Evolutionary conservation across 2,888 invertebrate genomes (phyloP).

Genomic region (Apodemia hepburni): DNA sequence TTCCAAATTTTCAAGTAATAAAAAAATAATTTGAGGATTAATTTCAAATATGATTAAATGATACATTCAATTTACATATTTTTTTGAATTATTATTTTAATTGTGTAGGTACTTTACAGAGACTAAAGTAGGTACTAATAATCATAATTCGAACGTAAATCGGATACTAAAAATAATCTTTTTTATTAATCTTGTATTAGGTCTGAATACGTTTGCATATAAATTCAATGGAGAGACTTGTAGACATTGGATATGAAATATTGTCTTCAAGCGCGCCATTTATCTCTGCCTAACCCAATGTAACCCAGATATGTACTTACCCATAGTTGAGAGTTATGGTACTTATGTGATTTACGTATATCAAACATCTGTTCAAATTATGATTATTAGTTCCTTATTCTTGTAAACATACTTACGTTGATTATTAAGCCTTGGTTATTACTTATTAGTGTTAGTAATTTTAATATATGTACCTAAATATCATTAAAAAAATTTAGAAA

Average conservation of each 20-base stretch:
- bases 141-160: no score
- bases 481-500: no score
- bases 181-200: neutral
- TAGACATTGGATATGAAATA: constrained; percentile 41
- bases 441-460: neutral
- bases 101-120: no score
- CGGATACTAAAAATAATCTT: no score
- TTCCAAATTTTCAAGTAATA: no score
- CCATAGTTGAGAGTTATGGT: constrained; percentile 28
- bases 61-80: no score
- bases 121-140: no score
- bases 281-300: constrained; percentile 37
- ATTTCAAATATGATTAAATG: no score
- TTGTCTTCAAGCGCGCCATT: constrained; percentile 37
- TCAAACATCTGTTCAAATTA: constrained; percentile 24
- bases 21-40: no score
- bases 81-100: no score
- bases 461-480: no score
- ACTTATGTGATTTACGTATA: constrained; percentile 23
- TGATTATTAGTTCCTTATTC: constrained; percentile 6
- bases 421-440: neutral
- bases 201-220: constrained; percentile 29
- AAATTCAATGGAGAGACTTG: constrained; percentile 36
- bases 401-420: neutral
- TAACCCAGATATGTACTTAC: constrained; percentile 33